Evolutionary conservation across 2,797 vertebrate genomes (phyloP).

Genomic region (Semaprochilodus insignis): DNA sequence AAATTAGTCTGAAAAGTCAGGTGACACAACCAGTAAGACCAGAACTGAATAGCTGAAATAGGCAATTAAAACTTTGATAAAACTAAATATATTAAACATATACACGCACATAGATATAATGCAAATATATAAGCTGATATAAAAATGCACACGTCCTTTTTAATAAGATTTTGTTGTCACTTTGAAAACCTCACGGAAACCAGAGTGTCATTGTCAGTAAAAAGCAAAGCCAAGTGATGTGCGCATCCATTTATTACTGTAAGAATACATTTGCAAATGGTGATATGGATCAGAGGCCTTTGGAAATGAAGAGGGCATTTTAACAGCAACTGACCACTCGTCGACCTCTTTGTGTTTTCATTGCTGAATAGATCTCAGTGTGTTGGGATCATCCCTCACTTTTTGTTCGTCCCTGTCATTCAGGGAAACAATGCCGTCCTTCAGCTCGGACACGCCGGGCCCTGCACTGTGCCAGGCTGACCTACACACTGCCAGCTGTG

Average conservation of each 20-base stretch:
- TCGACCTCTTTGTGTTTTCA: slow-evolving; percentile 17
- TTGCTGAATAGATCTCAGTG: slow-evolving; percentile 29
- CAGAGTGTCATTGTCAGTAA: not conserved
- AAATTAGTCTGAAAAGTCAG: too few species aligned
- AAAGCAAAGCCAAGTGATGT: not conserved
- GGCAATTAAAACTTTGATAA: too few species aligned
- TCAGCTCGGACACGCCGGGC: slow-evolving; percentile 24
- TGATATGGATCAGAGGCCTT: slow-evolving; percentile 8
- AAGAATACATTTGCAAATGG: not conserved
- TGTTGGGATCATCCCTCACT: slow-evolving; percentile 15
- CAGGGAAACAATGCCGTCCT: slow-evolving; percentile 52
- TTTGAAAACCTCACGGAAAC: not conserved
- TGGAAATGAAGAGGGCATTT: not conserved
- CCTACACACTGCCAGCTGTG: slow-evolving; percentile 36
- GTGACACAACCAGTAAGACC: too few species aligned
- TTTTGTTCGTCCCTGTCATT: slow-evolving; percentile 32
- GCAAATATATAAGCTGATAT: too few species aligned
- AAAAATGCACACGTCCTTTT: too few species aligned
- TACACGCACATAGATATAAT: not conserved
- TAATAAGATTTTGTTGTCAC: too few species aligned
- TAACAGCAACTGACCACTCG: slow-evolving; percentile 3
- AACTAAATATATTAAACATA: too few species aligned
- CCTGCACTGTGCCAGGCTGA: slow-evolving; percentile 52
- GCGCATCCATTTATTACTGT: not conserved
- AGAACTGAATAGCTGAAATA: too few species aligned